These are phyloP conservation scores for Halocynthia aurantium DNA, from an alignment of 23 tunicate genomes.

Conservation along the genomic window DNA sequence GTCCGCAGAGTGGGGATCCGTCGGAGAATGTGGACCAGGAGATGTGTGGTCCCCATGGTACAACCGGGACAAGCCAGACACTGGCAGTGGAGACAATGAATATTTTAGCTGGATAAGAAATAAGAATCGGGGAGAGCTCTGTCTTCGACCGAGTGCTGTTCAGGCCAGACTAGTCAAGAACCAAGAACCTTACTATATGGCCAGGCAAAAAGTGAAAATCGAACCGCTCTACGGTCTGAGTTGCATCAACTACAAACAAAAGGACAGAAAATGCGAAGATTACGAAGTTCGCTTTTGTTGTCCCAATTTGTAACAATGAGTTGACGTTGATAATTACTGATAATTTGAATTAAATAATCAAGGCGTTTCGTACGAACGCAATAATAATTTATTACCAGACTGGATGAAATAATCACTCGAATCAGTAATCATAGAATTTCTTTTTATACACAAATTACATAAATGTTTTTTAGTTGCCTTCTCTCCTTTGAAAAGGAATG, in stretches of 20 bases:
- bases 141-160: conserved; percentile 8
- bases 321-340: no score
- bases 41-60: conserved; percentile 14
- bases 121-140: not conserved
- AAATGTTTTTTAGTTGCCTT: no score
- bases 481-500: no score
- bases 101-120: conserved; percentile 10
- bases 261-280: conserved; percentile 3
- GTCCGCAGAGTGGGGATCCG: conserved; percentile 8
- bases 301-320: not conserved
- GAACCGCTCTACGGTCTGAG: conserved; percentile 8
- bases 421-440: no score
- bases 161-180: conserved; percentile 13
- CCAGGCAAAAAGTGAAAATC: conserved; percentile 3
- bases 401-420: no score
- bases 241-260: conserved; percentile 20
- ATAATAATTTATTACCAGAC: no score
- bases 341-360: no score
- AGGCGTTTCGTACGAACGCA: no score
- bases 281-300: conserved; percentile 23
- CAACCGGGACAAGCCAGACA: conserved; percentile 6
- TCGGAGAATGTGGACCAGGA: not conserved
- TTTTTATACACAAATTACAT: no score
- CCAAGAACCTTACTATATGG: not conserved
- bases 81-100: conserved; percentile 24